phyloP scores from a whole-genome alignment of 2,888 invertebrate species.

The Neoitamus cyanurus region DNA sequence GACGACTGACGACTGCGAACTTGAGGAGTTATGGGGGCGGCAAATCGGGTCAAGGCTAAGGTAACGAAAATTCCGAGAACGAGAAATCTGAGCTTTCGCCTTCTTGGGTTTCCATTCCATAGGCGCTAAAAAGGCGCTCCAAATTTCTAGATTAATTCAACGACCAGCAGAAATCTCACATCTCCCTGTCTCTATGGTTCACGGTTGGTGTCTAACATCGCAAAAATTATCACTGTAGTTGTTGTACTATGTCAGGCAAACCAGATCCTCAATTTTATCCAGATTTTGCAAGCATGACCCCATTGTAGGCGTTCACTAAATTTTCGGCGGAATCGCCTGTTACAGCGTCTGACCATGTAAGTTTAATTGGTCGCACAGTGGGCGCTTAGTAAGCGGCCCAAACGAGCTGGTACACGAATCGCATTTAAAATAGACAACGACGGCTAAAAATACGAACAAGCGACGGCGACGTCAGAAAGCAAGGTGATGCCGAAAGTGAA shows the following conservation, averaged over 20 bases:
- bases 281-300: not conserved
- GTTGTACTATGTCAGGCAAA: no score
- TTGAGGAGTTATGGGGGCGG: not conserved
- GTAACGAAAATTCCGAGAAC: not conserved
- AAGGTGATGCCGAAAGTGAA: not conserved
- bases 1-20: not conserved
- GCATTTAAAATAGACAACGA: not conserved
- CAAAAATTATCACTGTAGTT: not conserved
- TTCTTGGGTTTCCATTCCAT: not conserved
- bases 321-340: not conserved
- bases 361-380: not conserved
- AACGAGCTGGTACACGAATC: not conserved
- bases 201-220: not conserved
- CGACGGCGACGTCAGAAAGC: not conserved
- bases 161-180: not conserved
- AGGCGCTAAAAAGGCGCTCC: not conserved
- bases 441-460: not conserved
- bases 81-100: not conserved
- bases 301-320: not conserved
- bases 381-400: not conserved
- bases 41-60: not conserved
- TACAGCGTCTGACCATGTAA: not conserved
- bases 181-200: not conserved
- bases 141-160: not conserved
- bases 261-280: no score